Evolutionary conservation across 2,113 vertebrate genomes (phyloP), one percentile per base, ranked within the genome.

Genomic region (Dunckerocampus dactyliophorus): DNA sequence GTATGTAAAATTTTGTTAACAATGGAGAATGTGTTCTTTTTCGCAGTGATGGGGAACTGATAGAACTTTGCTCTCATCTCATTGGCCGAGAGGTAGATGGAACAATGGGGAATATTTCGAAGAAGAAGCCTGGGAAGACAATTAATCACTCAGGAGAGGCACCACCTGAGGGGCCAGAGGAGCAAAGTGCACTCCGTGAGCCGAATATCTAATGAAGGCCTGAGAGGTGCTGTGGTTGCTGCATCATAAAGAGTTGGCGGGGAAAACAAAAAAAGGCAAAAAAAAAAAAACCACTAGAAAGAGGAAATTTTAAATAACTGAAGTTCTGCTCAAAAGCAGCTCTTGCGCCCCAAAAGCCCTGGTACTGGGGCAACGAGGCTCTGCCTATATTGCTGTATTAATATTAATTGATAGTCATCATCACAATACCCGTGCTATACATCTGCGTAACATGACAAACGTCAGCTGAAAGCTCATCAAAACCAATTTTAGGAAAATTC

Each of bases 91-190:
- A 16, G 55, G 12, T 37, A 45, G 48, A 31, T 21, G 45, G 53
- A 53, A 34, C 54, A 46, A 16, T 20, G 47, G 43, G n/a, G 50
- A 59, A 34, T 13, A 8, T 70, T 63, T 31, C 54, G 53, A 13
- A 43, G 8, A 39, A 74, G 60, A 60, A 22, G 59, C 47, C 69
- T 52, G 67, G 47, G 57, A 60, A 74, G 56, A 73, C 63, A 58
- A 76, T 76, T 61, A 67, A 76, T 62, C 70, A 76, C 69, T 48
- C 46, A 34, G 63, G 67, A 71, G 78, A 65, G 53, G 57, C 37
- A 53, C 43, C 46, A 55, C 71, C 55, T 28, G 19, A 69, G 69
- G 69, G 73, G 49, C 56, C 17, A 16, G 37, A 42, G 20, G 58
- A 31, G 55, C 45, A 58, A 63, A 60, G 57, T 34, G 28, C 3